Conservation (phyloP, 2,113 vertebrate genomes). For the Egretta garzetta region DNA sequence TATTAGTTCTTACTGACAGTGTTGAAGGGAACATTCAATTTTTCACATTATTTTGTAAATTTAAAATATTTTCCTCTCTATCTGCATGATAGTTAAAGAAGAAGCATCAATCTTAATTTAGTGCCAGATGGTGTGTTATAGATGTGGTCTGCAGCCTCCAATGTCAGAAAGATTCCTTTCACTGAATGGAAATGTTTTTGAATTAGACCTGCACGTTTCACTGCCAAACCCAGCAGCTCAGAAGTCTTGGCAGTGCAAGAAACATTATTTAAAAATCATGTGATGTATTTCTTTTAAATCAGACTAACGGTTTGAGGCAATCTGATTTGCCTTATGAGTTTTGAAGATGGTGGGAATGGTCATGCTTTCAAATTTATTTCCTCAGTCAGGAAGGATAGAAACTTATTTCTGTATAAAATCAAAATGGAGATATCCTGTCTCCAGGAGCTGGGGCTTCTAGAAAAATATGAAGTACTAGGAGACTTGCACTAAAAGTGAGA, state of each 20-base stretch:
- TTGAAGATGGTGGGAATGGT: background rate
- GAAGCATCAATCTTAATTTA: slow-evolving; percentile 19
- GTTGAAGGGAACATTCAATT: background rate
- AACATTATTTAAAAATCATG: background rate
- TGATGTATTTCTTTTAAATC: background rate
- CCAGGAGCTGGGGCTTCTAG: background rate
- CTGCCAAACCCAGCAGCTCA: background rate
- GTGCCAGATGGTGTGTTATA: background rate
- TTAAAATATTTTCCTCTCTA: background rate
- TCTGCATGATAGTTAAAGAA: background rate
- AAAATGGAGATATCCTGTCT: background rate
- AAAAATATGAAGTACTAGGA: background rate
- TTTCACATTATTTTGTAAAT: slow-evolving; percentile 6
- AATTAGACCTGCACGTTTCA: background rate
- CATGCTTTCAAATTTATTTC: background rate
- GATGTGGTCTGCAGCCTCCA: background rate
- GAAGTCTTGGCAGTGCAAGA: background rate
- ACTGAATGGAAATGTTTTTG: slow-evolving; percentile 9
- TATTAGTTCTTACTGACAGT: background rate
- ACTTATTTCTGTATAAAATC: background rate
- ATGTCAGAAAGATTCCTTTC: slow-evolving; percentile 16
- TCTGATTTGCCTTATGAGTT: background rate
- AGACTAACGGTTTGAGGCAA: background rate
- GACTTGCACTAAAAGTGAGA: background rate
- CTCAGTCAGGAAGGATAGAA: background rate